A percentile compares a stretch with the other conserved stretches of the same genome.
Conservation (phyloP, 1,140 invertebrate species). For the Brachionus rotundiformis region DNA sequence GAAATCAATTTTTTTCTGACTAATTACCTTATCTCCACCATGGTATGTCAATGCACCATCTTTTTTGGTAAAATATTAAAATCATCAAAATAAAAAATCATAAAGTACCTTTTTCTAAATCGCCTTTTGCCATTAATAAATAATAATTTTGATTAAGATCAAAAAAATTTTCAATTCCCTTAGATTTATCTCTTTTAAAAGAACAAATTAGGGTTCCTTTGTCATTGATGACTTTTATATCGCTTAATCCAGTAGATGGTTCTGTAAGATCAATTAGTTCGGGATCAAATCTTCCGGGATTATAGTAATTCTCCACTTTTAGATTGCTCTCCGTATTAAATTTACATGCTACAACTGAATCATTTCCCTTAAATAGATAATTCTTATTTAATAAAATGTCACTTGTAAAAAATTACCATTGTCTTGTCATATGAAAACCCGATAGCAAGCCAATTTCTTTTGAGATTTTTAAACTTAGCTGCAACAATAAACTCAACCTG, state of each 20-base stretch:
- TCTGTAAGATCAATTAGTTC: background rate
- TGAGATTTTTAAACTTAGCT: background rate
- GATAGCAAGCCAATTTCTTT: background rate
- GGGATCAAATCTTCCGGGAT: background rate
- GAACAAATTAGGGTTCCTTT: background rate
- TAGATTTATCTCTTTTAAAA: background rate
- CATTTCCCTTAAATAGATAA: background rate
- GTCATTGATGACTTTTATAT: background rate
- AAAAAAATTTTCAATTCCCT: background rate
- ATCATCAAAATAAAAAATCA: background rate
- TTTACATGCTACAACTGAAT: constrained; percentile 20
- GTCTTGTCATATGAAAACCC: background rate
- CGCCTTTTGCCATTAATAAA: constrained; percentile 33
- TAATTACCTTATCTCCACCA: background rate
- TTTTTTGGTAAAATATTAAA: background rate
- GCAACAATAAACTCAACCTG: background rate
- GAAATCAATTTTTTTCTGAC: constrained; percentile 5
- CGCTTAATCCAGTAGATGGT: background rate
- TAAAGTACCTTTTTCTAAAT: background rate
- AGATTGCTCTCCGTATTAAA: background rate
- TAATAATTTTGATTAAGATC: constrained; percentile 25
- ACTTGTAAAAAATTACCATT: constrained; percentile 43
- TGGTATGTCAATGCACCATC: background rate
- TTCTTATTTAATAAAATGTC: background rate
- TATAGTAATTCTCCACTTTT: background rate